Evolutionary conservation across 2,113 vertebrate genomes (phyloP).

Genomic region (Camelus dromedarius): DNA sequence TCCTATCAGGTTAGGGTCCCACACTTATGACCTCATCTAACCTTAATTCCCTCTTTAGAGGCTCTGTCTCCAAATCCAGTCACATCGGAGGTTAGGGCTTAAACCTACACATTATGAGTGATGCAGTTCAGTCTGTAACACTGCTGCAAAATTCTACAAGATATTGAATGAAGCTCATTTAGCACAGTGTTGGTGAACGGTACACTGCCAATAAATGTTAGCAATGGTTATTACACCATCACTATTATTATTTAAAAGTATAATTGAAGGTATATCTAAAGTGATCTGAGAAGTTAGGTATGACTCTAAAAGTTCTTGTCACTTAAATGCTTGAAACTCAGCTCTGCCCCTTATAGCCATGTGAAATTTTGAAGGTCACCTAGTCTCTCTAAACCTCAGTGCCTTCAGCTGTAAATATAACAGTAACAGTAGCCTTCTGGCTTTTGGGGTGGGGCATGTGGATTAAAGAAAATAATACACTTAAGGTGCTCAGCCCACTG

Average conservation of each 20-base stretch:
- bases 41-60: not conserved
- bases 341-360: not conserved
- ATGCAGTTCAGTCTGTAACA: not conserved
- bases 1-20: not conserved
- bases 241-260: not conserved
- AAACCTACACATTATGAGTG: not conserved
- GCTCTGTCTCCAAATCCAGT: not conserved
- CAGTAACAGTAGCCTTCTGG: not conserved
- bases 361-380: not conserved
- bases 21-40: not conserved
- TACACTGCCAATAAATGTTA: not conserved
- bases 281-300: not conserved
- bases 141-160: not conserved
- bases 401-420: not conserved
- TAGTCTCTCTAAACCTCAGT: not conserved
- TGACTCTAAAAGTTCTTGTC: not conserved
- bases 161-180: not conserved
- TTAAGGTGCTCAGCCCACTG: not conserved
- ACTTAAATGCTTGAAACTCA: constrained; percentile 9
- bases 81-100: not conserved
- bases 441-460: not conserved
- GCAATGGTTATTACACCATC: not conserved
- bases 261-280: not conserved
- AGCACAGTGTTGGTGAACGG: not conserved
- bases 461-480: not conserved